Percentiles rank a stretch among this genome's conserved stretches.
phyloP scores from a whole-genome alignment of 64 coral and sea anemone genomes.

The Montipora foliosa region DNA sequence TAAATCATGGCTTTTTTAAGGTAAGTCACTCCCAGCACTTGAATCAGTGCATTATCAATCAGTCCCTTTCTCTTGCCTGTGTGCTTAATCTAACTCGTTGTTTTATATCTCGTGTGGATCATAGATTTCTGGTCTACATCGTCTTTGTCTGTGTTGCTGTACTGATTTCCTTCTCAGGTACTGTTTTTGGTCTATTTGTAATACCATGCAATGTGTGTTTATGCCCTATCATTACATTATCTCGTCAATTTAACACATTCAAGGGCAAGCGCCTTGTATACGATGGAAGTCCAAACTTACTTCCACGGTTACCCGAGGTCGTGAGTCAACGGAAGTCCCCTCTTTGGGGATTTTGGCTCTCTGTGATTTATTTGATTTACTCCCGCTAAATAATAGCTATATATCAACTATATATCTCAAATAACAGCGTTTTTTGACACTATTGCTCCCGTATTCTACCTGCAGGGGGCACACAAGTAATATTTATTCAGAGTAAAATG shows the following conservation, averaged over 20 bases:
- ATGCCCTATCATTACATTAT: neutral
- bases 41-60: neutral
- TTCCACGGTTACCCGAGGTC: neutral
- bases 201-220: neutral
- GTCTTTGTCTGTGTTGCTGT: neutral
- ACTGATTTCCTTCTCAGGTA: conserved; percentile 14
- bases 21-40: neutral
- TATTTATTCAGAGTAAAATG: neutral
- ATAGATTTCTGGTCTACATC: neutral
- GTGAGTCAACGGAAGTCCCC: neutral
- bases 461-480: neutral
- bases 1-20: conserved; percentile 20
- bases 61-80: neutral
- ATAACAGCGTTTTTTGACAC: neutral
- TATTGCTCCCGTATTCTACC: neutral
- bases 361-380: neutral
- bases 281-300: neutral
- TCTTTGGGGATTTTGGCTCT: neutral
- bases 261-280: neutral
- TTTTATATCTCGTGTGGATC: neutral
- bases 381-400: neutral
- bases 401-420: neutral
- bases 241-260: neutral
- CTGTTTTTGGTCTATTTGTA: neutral
- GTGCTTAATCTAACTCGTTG: neutral